Base-by-base conservation (phyloP, 2,113 vertebrate genomes). In the Lipophrys pholis region DNA sequence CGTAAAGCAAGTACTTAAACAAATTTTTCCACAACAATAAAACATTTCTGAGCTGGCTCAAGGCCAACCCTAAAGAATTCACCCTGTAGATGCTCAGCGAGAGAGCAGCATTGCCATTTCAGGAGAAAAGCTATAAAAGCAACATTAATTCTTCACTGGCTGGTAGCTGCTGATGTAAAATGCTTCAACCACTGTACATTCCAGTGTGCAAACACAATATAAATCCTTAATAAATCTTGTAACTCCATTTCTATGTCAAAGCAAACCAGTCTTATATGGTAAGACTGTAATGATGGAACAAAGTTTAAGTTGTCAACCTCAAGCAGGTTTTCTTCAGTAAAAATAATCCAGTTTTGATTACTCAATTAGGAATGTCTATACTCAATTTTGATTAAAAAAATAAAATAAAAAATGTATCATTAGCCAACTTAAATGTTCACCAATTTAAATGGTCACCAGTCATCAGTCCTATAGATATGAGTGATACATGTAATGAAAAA, bases 1-100 rank as follows among this genome's bases (percentile, higher is more conserved):
- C 86, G 80, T 89, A 80, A 89, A 90, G 72, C 78, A 85, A 80
- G 73, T 67, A 84, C 78, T 89, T 90, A 78, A 74, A 91, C 83
- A n/a, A 76, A 69, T 83, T 84, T 86, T 86, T 83, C 86, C 78
- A 84, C 76, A 80, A 81, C 81, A 90, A 88, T 81, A 85, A 89
- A 89, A 89, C 72, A 84, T 85, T 89, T 87, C 63, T 69, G 46
- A 58, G 72, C 61, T 83, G 82, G 86, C 64, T 73, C 57, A n/a
- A 16, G 59, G 73, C 73, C 83, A 79, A 65, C 62, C 77, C 77
- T 59, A 57, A 83, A 73, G 79, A 76, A 54, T 42, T 81, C 51
- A 76, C 79, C 52, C 70, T 82, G 60, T 76, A 84, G 76, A 70
- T 68, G 21, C 73, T 85, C 63, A 76, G 84, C 59, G 58, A 53